Base-by-base conservation (phyloP, 2,113 vertebrate species). In the Hippocampus abdominalis region DNA sequence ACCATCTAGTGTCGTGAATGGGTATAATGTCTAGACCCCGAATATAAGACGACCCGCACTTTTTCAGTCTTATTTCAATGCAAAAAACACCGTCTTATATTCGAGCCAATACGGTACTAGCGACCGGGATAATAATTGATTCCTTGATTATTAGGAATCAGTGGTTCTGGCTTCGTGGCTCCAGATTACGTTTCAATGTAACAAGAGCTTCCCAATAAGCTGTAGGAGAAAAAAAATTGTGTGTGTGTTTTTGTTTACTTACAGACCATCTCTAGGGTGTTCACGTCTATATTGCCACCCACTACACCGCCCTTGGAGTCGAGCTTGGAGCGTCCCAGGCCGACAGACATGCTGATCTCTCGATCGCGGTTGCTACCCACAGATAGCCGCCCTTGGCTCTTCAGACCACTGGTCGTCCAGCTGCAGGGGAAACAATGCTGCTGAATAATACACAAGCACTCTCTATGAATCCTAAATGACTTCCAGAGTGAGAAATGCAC, bases 251-350 rank as follows among this genome's bases (percentile, higher is more conserved):
- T 60, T 66, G 83, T 89, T 81, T 81, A 93, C 97, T 94, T 93
- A 99, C 97, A 96, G 81, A 99, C 97, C 96, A 98, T 97, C 93
- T 99, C 96, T 88, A 99, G 89, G 70, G 96, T 95, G 84, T 99
- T 99, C 66, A 98, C 97, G 73, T 98, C 96, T 66, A 98, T 98
- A 82, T 97, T 98, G 71, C 97, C 97, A 23, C 97, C 97, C 89
- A 99, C 97, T 71, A 99, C 97, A 13, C 97, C 97, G 2, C 97
- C 97, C 89, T 97, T 98, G 46, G 97, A 98, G 86, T 98, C 97
- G 46, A 99, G 78, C 86, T 98, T 97, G 76, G 97, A 99, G 72
- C 97, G 94, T 21, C 97, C 97, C 27, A 99, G 92, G 61, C 97
- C 97, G 8, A 99, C 93, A 8, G 96, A 97, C 97, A 98, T 98